These are phyloP conservation scores for Sclerurus mexicanus DNA, from an alignment of 2,113 vertebrate species.

Conservation along the genomic window DNA sequence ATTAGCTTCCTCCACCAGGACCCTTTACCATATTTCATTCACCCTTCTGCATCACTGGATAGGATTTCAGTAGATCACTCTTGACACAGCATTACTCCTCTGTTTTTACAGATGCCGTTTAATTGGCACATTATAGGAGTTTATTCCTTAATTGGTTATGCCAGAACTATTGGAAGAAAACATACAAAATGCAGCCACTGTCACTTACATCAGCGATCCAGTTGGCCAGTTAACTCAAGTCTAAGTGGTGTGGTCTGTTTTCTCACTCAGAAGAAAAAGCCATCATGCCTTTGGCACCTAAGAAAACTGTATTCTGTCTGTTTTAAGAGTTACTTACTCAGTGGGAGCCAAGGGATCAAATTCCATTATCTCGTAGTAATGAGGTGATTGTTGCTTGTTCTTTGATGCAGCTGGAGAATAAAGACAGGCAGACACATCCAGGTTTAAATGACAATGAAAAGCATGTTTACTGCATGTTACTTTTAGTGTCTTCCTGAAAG, in stretches of 20 bases:
- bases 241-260: background rate
- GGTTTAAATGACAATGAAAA: background rate
- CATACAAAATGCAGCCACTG: background rate
- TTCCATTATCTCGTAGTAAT: slow-evolving; percentile 79
- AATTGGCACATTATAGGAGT: background rate
- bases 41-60: background rate
- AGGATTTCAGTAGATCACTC: background rate
- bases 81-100: background rate
- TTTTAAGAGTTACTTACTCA: slow-evolving; percentile 74
- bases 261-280: background rate
- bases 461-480: background rate
- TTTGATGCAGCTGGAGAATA: slow-evolving; percentile 46
- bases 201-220: background rate
- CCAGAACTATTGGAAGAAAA: background rate
- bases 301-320: background rate
- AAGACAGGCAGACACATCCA: background rate
- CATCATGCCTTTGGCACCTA: background rate
- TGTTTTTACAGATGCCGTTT: background rate
- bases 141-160: background rate
- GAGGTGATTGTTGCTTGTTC: slow-evolving; percentile 51
- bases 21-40: background rate
- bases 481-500: background rate
- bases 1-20: background rate
- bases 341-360: slow-evolving; percentile 79
- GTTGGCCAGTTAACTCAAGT: background rate